Conservation (phyloP, 2,113 vertebrate species). For the Illadopsis cleaveri region DNA sequence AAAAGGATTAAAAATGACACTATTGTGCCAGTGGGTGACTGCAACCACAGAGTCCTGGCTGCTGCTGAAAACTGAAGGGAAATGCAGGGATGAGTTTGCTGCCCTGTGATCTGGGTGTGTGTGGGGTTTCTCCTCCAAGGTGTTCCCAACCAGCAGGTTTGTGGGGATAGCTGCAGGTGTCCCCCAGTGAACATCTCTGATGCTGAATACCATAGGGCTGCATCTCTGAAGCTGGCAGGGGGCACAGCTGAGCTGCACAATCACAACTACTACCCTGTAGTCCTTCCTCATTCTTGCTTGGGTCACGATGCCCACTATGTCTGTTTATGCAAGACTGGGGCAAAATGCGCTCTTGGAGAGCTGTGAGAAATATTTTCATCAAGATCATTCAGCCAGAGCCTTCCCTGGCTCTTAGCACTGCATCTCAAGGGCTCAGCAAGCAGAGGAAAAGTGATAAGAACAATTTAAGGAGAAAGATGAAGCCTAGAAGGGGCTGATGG, state of each 20-base stretch:
- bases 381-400: not conserved
- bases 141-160: not conserved
- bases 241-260: not conserved
- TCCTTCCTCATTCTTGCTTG: not conserved
- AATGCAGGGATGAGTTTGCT: not conserved
- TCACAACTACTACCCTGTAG: not conserved
- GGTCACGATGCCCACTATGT: rapidly evolving
- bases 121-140: rapidly evolving
- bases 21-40: not conserved
- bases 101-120: not conserved
- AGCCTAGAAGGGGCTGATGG: not conserved
- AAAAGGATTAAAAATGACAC: constrained; percentile 38
- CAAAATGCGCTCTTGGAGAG: not conserved
- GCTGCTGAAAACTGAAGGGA: not conserved
- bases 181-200: rapidly evolving
- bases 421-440: not conserved
- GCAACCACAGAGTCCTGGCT: not conserved
- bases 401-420: not conserved
- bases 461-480: not conserved
- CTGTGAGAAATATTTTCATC: not conserved
- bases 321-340: not conserved
- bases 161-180: rapidly evolving
- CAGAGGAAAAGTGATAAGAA: not conserved
- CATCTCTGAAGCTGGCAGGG: not conserved
- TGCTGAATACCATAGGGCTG: not conserved